phyloP scores from a whole-genome alignment of 2,113 vertebrate species.

The Apteryx mantelli region DNA sequence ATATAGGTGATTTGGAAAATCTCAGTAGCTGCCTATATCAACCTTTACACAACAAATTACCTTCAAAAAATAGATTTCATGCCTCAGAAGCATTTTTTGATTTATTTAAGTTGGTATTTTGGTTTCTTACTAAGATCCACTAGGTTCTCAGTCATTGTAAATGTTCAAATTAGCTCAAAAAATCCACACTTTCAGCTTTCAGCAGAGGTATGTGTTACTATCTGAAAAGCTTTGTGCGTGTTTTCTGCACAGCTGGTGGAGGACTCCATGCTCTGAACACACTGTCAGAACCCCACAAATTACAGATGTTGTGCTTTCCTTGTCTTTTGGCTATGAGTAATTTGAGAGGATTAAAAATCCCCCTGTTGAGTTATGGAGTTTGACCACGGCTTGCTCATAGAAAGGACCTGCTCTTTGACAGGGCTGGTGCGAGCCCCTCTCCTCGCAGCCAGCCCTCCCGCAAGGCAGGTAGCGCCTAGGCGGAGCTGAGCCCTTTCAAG shows the following conservation, averaged over 20 bases:
- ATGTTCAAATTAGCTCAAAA: neutral
- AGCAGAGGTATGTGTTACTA: neutral
- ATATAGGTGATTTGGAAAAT: neutral
- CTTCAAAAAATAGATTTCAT: neutral
- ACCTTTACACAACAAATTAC: neutral
- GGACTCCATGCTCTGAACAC: neutral
- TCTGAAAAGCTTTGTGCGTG: neutral
- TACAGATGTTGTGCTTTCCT: neutral
- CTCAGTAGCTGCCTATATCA: neutral
- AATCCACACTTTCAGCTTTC: neutral
- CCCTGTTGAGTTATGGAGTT: neutral
- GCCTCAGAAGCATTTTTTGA: neutral
- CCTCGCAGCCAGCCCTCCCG: neutral
- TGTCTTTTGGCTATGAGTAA: neutral
- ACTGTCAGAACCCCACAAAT: neutral
- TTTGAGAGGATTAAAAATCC: neutral
- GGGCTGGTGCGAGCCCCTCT: neutral
- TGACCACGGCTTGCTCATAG: neutral
- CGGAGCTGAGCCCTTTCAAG: neutral
- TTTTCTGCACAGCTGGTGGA: neutral
- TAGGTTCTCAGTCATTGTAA: neutral
- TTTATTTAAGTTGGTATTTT: neutral
- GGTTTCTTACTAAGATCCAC: neutral
- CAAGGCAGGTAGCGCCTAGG: neutral
- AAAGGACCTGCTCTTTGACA: rapidly evolving